Evolutionary conservation across 2,113 vertebrate genomes (phyloP), one percentile per base, ranked within the genome.

Genomic region (Grantiella picta): DNA sequence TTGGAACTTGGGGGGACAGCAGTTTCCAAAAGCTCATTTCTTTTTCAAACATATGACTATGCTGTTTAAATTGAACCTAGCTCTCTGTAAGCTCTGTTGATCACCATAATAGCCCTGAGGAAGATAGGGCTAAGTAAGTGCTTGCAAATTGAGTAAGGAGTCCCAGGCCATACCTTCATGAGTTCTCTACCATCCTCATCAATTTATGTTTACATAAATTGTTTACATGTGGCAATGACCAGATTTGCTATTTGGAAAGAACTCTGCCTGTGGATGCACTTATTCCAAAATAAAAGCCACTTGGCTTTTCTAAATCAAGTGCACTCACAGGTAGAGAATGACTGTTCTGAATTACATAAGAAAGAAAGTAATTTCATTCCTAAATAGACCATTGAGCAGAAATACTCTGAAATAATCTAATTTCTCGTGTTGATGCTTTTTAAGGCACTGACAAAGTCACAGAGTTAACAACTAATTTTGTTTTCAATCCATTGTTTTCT

Each of bases 161-260:
- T 86, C 86, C 86, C 29, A 24, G 64, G 40, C 80, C 76, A 77
- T 92, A 54, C 82, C 35, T 86, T 77, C 63, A 28, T 4, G 10
- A 77, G 61, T 70, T 79, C 82, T 80, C 86, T 75, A 89, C 88
- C 45, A 38, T 94, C 68, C 63, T 64, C 82, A 64, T 91, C 90
- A 50, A 35, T 94, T 68, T 93, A 71, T 35, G 35, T 90, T 83
- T 70, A 90, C 79, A 69, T 90, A 70, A 77, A 90, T 90, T 78
- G 82, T 93, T 86, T 90, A 78, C 76, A 35, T 92, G 54, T 75
- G 53, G 76, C 93, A 96, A 82, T 81, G 82, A 78, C 60, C 60
- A 89, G 86, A 94, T 93, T 68, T 93, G 44, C 76, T 79, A 1
- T 95, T 95, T 95, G 70, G 94, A 94, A 96, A 96, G 47, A 90